Conservation (phyloP, 2,888 invertebrate species). For the Epinotia nisella region DNA sequence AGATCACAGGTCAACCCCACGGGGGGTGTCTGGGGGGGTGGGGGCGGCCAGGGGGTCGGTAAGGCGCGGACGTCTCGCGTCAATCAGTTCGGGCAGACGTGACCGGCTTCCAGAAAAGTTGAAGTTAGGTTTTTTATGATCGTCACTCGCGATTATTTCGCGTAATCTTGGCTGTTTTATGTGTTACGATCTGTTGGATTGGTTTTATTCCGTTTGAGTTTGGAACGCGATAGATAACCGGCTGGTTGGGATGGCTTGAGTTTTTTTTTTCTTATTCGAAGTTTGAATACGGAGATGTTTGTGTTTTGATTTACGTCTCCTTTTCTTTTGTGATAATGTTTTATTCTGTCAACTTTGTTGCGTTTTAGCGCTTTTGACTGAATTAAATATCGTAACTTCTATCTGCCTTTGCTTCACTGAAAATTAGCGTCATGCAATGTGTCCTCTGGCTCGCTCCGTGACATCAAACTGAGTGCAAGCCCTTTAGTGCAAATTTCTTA, state of each 20-base stretch:
- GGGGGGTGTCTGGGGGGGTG: slow-evolving; percentile 51
- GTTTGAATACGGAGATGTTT: slow-evolving; percentile 13
- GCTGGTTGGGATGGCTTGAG: slow-evolving; percentile 2
- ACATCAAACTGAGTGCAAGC: too few relatives aligned
- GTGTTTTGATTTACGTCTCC: background rate
- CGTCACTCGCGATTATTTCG: slow-evolving; percentile 64
- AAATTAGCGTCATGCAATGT: too few relatives aligned
- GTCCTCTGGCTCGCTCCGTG: too few relatives aligned
- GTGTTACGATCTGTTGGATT: slow-evolving; percentile 45
- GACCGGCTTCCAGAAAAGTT: slow-evolving; percentile 68
- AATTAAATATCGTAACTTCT: too few relatives aligned
- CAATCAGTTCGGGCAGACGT: slow-evolving; percentile 82
- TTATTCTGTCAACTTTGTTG: background rate
- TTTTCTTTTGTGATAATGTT: background rate
- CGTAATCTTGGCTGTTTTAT: slow-evolving; percentile 58
- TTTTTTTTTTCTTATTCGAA: slow-evolving; percentile 2
- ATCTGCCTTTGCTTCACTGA: too few relatives aligned
- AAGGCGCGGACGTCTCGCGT: slow-evolving; percentile 82
- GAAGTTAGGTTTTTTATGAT: slow-evolving; percentile 70
- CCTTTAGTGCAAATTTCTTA: too few relatives aligned
- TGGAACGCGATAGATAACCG: slow-evolving; percentile 41
- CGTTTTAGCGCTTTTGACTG: background rate
- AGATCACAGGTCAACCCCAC: slow-evolving; percentile 72
- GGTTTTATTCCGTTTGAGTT: slow-evolving; percentile 44
- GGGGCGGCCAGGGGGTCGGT: slow-evolving; percentile 47